A percentile compares a stretch with the other conserved stretches of the same genome.
Evolutionary conservation across 1,140 invertebrate species (phyloP).

Genomic region (Zeugodacus cucurbitae): DNA sequence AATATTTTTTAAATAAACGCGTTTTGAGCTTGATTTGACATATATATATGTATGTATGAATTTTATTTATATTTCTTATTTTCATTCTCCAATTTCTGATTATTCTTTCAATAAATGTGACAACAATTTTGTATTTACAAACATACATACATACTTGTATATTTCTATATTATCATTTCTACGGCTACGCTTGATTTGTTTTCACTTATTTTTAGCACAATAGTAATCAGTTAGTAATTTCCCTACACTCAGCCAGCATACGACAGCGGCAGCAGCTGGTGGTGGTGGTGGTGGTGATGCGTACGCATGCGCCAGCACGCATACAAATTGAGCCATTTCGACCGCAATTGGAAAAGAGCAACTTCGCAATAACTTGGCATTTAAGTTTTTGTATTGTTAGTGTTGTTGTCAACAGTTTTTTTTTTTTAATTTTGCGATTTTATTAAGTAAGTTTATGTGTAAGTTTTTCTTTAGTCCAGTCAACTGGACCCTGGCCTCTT

Average conservation of each 20-base stretch:
- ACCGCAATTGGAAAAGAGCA: constrained; percentile 22
- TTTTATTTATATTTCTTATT: neutral
- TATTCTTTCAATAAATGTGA: neutral
- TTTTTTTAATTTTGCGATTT: neutral
- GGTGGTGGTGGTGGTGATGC: neutral
- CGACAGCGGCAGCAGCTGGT: neutral
- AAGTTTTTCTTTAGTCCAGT: neutral
- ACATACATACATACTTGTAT: neutral
- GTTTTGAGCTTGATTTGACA: neutral
- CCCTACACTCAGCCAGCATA: neutral
- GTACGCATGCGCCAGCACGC: neutral
- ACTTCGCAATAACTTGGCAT: constrained; percentile 37
- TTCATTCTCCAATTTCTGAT: neutral
- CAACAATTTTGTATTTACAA: neutral
- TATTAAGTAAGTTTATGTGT: neutral
- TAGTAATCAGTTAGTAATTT: constrained; percentile 6
- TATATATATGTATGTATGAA: neutral
- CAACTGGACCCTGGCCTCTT: neutral
- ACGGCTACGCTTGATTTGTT: neutral
- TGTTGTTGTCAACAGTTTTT: neutral
- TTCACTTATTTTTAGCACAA: constrained; percentile 18
- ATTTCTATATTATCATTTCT: neutral
- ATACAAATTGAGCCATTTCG: constrained; percentile 21
- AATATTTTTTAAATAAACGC: no score
- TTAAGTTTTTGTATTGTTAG: neutral